Evolutionary conservation across 2,888 invertebrate species (phyloP), one percentile per base, ranked within the genome.

Genomic region (Harpalus rubripes): DNA sequence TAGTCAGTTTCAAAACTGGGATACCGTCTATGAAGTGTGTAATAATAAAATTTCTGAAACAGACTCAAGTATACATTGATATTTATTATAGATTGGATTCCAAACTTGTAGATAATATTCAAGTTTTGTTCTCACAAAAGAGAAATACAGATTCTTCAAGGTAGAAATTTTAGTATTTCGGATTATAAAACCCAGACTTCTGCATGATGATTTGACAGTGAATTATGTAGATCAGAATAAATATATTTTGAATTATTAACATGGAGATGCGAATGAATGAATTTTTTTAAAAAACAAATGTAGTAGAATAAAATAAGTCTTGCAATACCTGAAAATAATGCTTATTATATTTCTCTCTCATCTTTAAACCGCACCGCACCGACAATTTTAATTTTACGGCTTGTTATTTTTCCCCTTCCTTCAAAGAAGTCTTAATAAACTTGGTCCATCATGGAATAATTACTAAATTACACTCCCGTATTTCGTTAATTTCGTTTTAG

Each of bases 371-470:
- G 44, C 44, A 12, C 10, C 44, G 6, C 10, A 12, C 44, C 44
- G 12, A 52, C 44, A 52, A 52, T 52, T 5, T 52, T 52, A 52
- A 52, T 52, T 52, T 52, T 52, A 52, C 44, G 44, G 4, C 12
- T 52, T 52, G 44, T 52, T 63, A 63, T 26, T 63, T 26, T 26
- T 63, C 8, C 22, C 8, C 63, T 59, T 59, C 18, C 59, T 63
- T 10, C 10, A 12, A 26, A 26, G 61, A 61, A 61, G 22, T 61
- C 22, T 63, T 63, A 63, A 63, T 22, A 63, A 63, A 63, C 22
- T 10, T 4, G 10, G 22, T 16, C 22, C 61, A 22, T 61, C 61
- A 61, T 15, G 18, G 22, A 12, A 63, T 63, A 63, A 63, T 63
- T 63, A 26, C 44, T 52, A 4, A 52, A 52, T 52, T 52, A 52